A percentile compares a stretch with the other conserved stretches of the same genome.
phyloP scores from a whole-genome alignment of 1,140 invertebrate species.

The Euglossa dilemma region DNA sequence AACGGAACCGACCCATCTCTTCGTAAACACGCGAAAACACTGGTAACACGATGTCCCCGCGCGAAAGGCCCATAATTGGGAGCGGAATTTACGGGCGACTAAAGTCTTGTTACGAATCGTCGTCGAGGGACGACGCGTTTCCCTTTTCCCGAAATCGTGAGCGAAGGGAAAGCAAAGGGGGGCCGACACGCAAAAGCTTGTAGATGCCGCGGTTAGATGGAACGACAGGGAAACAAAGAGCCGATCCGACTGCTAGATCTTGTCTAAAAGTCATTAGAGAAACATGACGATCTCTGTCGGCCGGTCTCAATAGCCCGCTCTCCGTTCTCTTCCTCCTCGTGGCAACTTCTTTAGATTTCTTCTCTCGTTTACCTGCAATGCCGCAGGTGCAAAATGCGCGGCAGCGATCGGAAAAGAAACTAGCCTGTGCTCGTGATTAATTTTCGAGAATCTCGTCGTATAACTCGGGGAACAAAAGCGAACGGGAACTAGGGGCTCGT shows the following conservation, averaged over 20 bases:
- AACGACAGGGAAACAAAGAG: slow-evolving; percentile 20
- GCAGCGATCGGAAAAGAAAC: too few species aligned
- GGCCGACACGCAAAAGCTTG: slow-evolving; percentile 64
- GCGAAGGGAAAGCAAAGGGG: not conserved
- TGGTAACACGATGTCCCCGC: not conserved
- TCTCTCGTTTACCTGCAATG: not conserved
- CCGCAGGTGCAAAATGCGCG: not conserved
- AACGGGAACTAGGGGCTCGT: not conserved
- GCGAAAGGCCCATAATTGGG: slow-evolving; percentile 38
- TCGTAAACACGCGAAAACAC: slow-evolving; percentile 26
- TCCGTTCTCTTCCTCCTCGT: not conserved
- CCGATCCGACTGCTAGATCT: slow-evolving; percentile 67
- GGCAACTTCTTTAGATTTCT: slow-evolving; percentile 28
- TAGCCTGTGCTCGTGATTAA: not conserved
- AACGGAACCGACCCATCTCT: not conserved
- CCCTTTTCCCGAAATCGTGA: not conserved
- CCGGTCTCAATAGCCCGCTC: not conserved
- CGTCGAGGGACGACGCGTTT: slow-evolving; percentile 6
- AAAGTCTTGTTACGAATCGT: slow-evolving; percentile 39
- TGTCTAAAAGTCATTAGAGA: slow-evolving; percentile 74
- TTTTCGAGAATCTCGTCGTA: not conserved
- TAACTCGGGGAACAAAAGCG: not conserved
- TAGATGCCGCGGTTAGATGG: slow-evolving; percentile 63
- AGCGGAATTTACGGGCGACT: slow-evolving; percentile 41
- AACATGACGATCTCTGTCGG: slow-evolving; percentile 69